Evolutionary conservation across 2,113 vertebrate species (phyloP), one percentile per base, ranked within the genome.

Genomic region (Taxidea taxus): DNA sequence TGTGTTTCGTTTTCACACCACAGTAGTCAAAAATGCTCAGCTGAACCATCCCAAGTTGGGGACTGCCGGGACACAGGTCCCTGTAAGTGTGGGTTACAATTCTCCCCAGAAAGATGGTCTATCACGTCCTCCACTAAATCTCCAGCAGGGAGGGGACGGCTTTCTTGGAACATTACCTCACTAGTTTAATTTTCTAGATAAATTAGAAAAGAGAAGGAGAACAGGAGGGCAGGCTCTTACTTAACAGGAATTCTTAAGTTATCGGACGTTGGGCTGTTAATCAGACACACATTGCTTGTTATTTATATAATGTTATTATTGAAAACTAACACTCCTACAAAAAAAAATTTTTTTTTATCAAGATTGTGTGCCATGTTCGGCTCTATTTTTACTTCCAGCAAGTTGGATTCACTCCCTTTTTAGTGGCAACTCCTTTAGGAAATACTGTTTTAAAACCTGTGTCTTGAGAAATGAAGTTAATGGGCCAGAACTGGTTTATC

Each of bases 391-490:
- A 90, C 84, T 97, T 87, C 54, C 8, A 92, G 70, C 68, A 75
- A 47, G 54, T 34, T 80, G n/a, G 25, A 84, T 58, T 78, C 74
- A 12, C 85, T 94, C 72, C 87, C 93, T 85, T 91, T 94, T 87
- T 84, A 93, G 84, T 14, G 25, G 47, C 54, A 88, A 93, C 62
- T 96, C 92, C 94, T 97, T 80, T 20, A 82, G 94, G 95, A 97
- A 97, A 97, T n/a, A 44, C 21, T 95, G 51, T 90, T 44, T 92
- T 49, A 72, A 96, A 92, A 97, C 66, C 94, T 90, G 60, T 11
- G 0, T 88, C 95, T 98, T 96, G 96, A 98, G 95, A 97, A 96
- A 98, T 97, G 97, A 98, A 97, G 94, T 82, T 96, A 98, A 98
- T 98, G 97, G 92, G 85, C 90, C 92, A 95, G 97, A 97, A 98